phyloP scores from a whole-genome alignment of 2,113 vertebrate genomes.

The Dasyornis broadbenti region DNA sequence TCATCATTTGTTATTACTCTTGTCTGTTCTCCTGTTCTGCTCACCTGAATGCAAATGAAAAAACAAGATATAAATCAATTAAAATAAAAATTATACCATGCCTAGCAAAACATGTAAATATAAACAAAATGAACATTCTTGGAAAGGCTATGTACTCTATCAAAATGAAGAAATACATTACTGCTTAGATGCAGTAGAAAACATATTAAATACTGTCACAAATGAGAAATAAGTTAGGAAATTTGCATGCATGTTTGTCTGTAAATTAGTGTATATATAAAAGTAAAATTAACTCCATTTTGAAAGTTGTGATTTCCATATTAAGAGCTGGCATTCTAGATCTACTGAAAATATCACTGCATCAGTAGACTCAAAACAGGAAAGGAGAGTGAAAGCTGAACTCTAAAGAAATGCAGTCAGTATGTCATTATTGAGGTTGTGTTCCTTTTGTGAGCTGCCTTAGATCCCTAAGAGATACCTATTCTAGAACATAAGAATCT shows the following conservation, averaged over 20 bases:
- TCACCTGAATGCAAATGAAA: not conserved
- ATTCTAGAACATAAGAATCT: not conserved
- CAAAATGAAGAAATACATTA: not conserved
- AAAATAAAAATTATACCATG: not conserved
- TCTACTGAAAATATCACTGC: not conserved
- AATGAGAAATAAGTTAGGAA: not conserved
- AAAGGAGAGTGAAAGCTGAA: not conserved
- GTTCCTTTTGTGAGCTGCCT: not conserved
- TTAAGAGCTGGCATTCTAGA: not conserved
- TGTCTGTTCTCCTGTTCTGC: not conserved
- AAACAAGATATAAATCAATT: not conserved
- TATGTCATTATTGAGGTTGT: not conserved
- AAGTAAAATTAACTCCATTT: not conserved
- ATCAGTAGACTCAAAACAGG: not conserved
- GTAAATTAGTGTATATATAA: not conserved
- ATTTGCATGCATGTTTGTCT: not conserved
- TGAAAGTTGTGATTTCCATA: not conserved
- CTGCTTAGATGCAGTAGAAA: not conserved
- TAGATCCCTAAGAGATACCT: not conserved
- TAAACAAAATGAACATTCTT: not conserved
- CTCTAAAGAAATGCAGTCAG: not conserved
- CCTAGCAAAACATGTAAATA: not conserved
- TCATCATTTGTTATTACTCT: not conserved
- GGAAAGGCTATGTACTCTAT: not conserved
- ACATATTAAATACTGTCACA: not conserved